Evolutionary conservation across 2,113 vertebrate species (phyloP), one percentile per base, ranked within the genome.

Genomic region (Polypterus bichir): DNA sequence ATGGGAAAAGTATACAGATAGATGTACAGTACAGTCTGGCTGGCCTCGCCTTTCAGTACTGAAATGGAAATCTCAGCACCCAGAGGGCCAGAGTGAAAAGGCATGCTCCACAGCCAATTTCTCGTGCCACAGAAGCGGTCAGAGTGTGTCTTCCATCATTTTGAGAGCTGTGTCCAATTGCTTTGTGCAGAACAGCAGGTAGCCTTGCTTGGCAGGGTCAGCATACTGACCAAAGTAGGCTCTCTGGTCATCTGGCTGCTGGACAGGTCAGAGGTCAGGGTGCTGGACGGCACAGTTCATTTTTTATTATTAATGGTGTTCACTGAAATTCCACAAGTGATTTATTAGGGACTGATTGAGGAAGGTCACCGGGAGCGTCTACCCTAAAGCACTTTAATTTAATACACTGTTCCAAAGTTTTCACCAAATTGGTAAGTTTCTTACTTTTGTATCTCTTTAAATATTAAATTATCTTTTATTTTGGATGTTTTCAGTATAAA

Each of bases 111-210:
- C 6, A 9, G 2, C 9, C 49, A 9, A 44, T 11, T 56, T 11
- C 27, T 53, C 44, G 6, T 47, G 51, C 7, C 44, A 59, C 61
- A 67, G 68, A 69, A 80, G 62, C 79, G 82, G 84, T 84, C 84
- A 85, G 83, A 80, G 77, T 86, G 75, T 64, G 75, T 79, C 83
- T 85, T 96, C 82, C 92, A 90, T 93, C 89, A 84, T 85, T 76
- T 77, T 80, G 77, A 92, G 85, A 79, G 83, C 88, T 90, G 91
- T 91, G 89, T 92, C 91, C 68, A 78, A 91, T 88, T 68, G 82
- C 86, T 84, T 97, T 97, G 91, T 86, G 64, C 62, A 62, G 77
- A 93, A 85, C 96, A 97, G 92, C 93, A 96, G 93, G 94, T 94
- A 91, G 89, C 86, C 82, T 72, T 78, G 80, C 87, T 81, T 85